These are phyloP conservation scores for Anas bernieri DNA, from an alignment of 2,797 vertebrate genomes.

Conservation along the genomic window DNA sequence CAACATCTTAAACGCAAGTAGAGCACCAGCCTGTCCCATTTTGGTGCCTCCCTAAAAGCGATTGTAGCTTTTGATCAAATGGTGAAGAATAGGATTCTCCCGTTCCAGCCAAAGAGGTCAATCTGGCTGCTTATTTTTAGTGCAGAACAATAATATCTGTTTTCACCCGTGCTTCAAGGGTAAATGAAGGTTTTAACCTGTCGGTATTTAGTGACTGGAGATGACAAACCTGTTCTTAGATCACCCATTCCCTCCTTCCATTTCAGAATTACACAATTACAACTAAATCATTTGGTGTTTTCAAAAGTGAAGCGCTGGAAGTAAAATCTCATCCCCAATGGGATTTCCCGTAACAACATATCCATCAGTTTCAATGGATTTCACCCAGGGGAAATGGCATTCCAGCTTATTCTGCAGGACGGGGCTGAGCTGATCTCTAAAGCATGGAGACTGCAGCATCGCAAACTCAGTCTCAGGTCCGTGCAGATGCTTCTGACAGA, in stretches of 20 bases:
- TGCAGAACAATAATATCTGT: background rate
- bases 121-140: background rate
- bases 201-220: background rate
- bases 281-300: background rate
- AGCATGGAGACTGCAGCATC: background rate
- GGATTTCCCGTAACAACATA: conserved; percentile 8
- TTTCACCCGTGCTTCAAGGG: background rate
- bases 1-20: background rate
- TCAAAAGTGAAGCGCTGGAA: background rate
- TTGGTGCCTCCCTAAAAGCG: background rate
- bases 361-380: background rate
- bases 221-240: background rate
- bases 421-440: background rate
- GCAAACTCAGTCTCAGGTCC: background rate
- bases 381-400: conserved; percentile 8
- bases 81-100: background rate
- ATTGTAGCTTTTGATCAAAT: background rate
- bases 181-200: background rate
- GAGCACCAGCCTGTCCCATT: background rate
- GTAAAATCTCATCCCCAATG: background rate
- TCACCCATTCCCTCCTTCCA: conserved; percentile 2
- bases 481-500: background rate
- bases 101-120: background rate
- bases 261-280: background rate
- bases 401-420: background rate